Conservation (phyloP, 1,140 invertebrate genomes). For the Cydia strobilella region DNA sequence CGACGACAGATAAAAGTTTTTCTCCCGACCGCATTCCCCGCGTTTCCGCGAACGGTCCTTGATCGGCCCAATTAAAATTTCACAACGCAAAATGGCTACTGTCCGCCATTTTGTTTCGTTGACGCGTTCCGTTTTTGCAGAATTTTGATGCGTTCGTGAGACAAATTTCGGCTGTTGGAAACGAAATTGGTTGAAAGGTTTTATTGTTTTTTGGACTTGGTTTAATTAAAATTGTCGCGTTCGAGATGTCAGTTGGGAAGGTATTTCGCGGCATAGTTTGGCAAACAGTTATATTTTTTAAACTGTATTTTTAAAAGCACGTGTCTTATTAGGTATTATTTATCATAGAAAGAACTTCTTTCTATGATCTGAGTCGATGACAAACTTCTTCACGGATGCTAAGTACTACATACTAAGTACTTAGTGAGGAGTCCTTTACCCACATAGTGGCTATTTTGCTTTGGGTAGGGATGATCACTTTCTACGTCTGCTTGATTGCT, state of each 20-base stretch:
- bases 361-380: too few species aligned
- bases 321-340: background rate
- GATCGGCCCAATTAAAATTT: constrained; percentile 76
- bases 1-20: constrained; percentile 67
- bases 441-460: too few species aligned
- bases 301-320: background rate
- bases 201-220: background rate
- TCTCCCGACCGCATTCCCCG: constrained; percentile 50
- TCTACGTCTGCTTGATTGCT: too few species aligned
- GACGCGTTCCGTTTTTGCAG: constrained; percentile 31
- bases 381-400: too few species aligned
- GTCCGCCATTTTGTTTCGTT: constrained; percentile 63
- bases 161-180: constrained; percentile 18
- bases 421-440: too few species aligned
- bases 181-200: constrained; percentile 7
- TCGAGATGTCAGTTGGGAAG: constrained; percentile 1
- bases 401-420: too few species aligned
- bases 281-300: background rate
- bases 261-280: background rate
- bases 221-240: constrained; percentile 14
- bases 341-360: too few species aligned
- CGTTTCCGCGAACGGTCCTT: constrained; percentile 64
- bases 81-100: constrained; percentile 70
- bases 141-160: constrained; percentile 27
- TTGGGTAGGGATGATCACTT: too few species aligned